These are phyloP conservation scores for Philonicus albiceps DNA, from an alignment of 2,888 invertebrate species.

Conservation along the genomic window DNA sequence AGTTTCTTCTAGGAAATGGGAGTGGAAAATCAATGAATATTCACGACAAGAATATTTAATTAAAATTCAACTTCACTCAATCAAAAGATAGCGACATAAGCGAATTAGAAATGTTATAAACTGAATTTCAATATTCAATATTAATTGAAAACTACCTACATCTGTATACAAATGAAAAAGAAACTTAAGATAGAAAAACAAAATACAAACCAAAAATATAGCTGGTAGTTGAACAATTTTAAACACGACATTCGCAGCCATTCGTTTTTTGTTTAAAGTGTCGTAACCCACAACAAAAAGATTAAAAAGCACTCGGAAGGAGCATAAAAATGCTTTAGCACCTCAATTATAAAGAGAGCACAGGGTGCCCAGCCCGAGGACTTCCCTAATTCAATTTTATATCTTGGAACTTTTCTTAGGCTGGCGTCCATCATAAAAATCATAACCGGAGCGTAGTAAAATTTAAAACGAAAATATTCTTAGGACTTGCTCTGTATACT, in stretches of 20 bases:
- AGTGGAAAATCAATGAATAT: neutral
- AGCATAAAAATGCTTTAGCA: neutral
- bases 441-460: constrained; percentile 7
- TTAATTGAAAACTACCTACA: no score
- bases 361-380: neutral
- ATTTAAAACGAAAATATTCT: constrained; percentile 6
- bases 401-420: neutral
- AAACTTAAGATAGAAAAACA: neutral
- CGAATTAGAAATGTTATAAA: no score
- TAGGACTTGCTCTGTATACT: neutral
- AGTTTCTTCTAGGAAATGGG: neutral
- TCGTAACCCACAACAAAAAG: neutral
- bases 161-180: neutral
- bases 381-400: constrained; percentile 10
- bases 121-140: no score
- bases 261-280: neutral
- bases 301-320: neutral
- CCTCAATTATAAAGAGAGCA: neutral
- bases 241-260: neutral
- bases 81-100: no score
- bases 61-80: no score
- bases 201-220: neutral
- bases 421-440: constrained; percentile 6
- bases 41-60: neutral
- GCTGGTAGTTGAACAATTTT: neutral